Conservation (phyloP, 2,113 vertebrate genomes). For the Sprattus sprattus region DNA sequence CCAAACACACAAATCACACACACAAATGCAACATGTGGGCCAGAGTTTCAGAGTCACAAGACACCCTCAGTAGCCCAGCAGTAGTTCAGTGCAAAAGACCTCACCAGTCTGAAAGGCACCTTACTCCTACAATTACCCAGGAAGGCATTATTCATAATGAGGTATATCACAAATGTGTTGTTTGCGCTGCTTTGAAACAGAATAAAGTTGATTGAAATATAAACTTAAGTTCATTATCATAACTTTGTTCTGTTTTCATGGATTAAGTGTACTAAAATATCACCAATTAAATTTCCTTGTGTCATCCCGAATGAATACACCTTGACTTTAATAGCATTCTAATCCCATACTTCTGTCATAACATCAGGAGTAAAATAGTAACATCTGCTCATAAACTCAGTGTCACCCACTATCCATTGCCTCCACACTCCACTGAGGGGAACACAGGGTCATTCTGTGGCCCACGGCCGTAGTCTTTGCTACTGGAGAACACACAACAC, state of each 20-base stretch:
- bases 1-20: constrained; percentile 8
- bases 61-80: neutral
- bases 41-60: neutral
- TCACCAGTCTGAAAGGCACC: neutral
- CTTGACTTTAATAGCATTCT: neutral
- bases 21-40: neutral
- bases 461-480: neutral
- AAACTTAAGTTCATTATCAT: no score
- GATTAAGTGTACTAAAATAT: no score
- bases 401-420: neutral
- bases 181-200: no score
- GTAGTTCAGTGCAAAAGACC: neutral
- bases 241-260: no score
- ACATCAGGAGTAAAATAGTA: neutral
- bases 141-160: no score
- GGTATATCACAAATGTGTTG: no score
- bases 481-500: neutral
- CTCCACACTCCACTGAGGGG: neutral
- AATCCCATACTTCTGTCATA: neutral
- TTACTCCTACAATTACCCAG: neutral
- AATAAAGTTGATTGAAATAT: no score
- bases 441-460: neutral
- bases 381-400: neutral
- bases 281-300: neutral
- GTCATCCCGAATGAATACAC: neutral